Base-by-base conservation (phyloP, 2,797 vertebrate species). In the Oreochromis mossambicus region DNA sequence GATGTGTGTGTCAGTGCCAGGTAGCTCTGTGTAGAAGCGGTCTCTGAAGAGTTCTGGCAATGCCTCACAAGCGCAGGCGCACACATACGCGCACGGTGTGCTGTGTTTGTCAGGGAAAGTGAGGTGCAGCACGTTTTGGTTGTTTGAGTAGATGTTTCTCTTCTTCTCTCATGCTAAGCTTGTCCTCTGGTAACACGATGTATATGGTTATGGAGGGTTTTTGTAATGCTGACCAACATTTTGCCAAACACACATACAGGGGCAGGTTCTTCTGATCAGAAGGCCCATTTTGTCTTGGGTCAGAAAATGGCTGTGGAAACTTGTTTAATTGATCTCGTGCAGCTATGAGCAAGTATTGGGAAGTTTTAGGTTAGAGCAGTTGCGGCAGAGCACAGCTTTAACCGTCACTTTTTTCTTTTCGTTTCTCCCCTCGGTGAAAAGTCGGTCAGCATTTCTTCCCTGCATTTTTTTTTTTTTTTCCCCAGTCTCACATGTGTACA, bases 1-100 rank as follows among this genome's bases (percentile, higher is more conserved):
- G 82, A 82, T 87, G 92, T 91, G 87, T 92, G 85, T 85, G 86
- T 87, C 78, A 36, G 80, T 91, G 89, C 92, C 93, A 92, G 91
- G 63, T 92, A 88, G 76, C 81, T 90, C 79, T 80, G 89, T 90
- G 89, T 91, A 78, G 87, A 83, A 88, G 54, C 34, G 78, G 75
- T 87, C 89, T 93, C 88, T 92, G 84, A 92, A 93, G 90, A 90
- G 85, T 76, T 82, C 91, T 92, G 90, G 87, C 88, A 91, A 82
- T 66, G n/a, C 82, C 85, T 85, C 75, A 88, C 52, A 90, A 75
- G 82, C 52, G 26, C 79, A 50, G 43, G 78, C 32, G 32, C 58
- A n/a, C 80, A 79, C 80, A 79, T 78, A 82, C n/a, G 76, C 26
- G 17, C 17, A 63, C 10, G 10, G 6, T 36, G 58, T 36, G 52